Base-by-base conservation (phyloP, 2,797 vertebrate species). In the Meriones psammophilus region DNA sequence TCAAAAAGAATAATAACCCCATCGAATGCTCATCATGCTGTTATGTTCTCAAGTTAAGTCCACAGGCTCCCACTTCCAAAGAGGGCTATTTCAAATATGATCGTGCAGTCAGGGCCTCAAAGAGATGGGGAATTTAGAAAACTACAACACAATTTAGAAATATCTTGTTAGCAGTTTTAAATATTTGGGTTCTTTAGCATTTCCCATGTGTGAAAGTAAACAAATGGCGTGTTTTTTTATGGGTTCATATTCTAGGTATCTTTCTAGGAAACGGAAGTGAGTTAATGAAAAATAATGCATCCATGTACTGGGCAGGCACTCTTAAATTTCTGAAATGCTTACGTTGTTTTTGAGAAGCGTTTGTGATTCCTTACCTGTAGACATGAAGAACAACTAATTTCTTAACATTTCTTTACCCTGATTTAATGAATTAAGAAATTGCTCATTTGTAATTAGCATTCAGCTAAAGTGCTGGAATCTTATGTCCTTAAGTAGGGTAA, bases 401-500 rank as follows among this genome's bases (percentile, higher is more conserved):
- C 39, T 79, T 86, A 84, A 54, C 80, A 56, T 60, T 91, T 93
- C 39, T 92, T 92, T 84, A 91, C 78, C 10, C 28, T 77, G 54
- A 36, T 88, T 62, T 95, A 96, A 58, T 94, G 89, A 94, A 86
- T 94, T 93, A 91, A 97, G 62, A 94, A 92, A 79, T 81, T 93
- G 10, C 95, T 95, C 54, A 56, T 66, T 93, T 96, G 24, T 96
- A 86, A 92, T 96, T 95, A 88, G 88, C 30, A 66, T 94, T 96
- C 56, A 92, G 13, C 20, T 93, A 81, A 58, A 86, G 28, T 69
- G n/a, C n/a, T 84, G 33, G 33, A 18, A 10, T 85, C 73, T 94
- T 89, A 89, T 84, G 92, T 97, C 93, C 68, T 92, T 84, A 84
- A 97, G 74, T 88, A 89, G 83, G 78, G n/a, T 93, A 95, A 96